phyloP scores from a whole-genome alignment of 2,797 vertebrate genomes.

The Leptodactylus fallax region DNA sequence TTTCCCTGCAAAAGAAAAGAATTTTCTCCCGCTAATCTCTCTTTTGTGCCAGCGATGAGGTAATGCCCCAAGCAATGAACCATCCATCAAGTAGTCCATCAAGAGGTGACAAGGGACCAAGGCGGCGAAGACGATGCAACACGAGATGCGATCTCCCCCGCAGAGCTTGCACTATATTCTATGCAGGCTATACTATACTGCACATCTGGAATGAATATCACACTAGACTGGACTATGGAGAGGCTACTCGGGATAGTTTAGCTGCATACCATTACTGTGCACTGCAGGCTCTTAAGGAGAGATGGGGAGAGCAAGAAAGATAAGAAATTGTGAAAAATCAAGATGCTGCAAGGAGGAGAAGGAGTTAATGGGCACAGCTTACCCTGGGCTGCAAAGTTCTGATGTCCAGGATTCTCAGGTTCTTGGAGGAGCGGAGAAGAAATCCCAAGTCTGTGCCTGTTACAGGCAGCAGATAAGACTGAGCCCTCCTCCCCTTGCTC shows the following conservation, averaged over 20 bases:
- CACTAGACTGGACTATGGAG: neutral
- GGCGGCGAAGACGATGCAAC: neutral
- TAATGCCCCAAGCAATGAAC: neutral
- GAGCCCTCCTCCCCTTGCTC: slow-evolving; percentile 14
- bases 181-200: neutral
- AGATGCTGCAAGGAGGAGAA: neutral
- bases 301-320: neutral
- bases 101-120: slow-evolving; percentile 23
- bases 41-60: slow-evolving; percentile 29
- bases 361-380: neutral
- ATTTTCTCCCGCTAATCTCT: slow-evolving; percentile 12
- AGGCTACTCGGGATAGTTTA: neutral
- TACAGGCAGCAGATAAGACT: slow-evolving; percentile 21
- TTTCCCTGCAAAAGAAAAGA: neutral
- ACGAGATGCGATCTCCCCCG: neutral
- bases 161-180: slow-evolving; percentile 33
- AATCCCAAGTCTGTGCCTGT: slow-evolving; percentile 7
- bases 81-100: slow-evolving; percentile 34
- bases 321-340: neutral
- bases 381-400: slow-evolving; percentile 27
- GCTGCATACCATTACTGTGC: neutral
- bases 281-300: slow-evolving; percentile 12
- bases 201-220: slow-evolving; percentile 29
- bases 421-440: neutral
- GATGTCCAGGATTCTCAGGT: slow-evolving; percentile 19